Evolutionary conservation across 2,797 vertebrate genomes (phyloP), one percentile per base, ranked within the genome.

Genomic region (Spheniscus humboldti): DNA sequence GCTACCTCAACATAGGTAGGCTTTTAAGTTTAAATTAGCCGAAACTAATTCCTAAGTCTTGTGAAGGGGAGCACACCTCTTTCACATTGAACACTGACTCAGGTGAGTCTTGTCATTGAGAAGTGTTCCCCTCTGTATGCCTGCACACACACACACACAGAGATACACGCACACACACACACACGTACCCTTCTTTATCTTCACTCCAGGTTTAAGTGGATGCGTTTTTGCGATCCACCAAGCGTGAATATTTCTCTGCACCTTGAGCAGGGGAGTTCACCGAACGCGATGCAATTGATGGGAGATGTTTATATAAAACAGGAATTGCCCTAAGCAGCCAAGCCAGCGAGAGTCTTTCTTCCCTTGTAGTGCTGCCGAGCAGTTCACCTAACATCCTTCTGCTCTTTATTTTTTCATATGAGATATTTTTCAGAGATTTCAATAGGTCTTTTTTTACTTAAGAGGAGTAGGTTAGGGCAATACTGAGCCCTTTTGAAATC

Each of bases 261-360:
- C 82, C 72, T 90, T 66, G 16, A 92, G 86, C n/a, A 2, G 6
- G 22, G 64, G 81, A 92, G 90, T 64, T 94, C 77, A 67, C n/a
- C 0, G 0, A 77, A 7, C 0, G 0, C 39, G 1, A 74, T 50
- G 73, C 62, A 11, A 71, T 87, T 7, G 60, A 43, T 48, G 68
- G 93, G 83, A 92, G 83, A 45, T 87, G 78, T 87, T 94, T 83
- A 8, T 81, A 75, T 81, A 25, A 80, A 91, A 72, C 71, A 91
- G 80, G 2, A 33, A 45, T 71, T 62, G 80, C 75, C 75, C 81
- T 24, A 30, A 88, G 88, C 85, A 91, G 86, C 88, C 59, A 37
- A 50, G 71, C 18, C 76, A 88, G 55, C 2, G 4, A 62, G 57
- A 86, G 50, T 17, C 50, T 62, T 39, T 68, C 59, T 74, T 76